A percentile compares a stretch with the other conserved stretches of the same genome.
Evolutionary conservation across 2,113 vertebrate genomes (phyloP).

Genomic region (Salvator merianae): DNA sequence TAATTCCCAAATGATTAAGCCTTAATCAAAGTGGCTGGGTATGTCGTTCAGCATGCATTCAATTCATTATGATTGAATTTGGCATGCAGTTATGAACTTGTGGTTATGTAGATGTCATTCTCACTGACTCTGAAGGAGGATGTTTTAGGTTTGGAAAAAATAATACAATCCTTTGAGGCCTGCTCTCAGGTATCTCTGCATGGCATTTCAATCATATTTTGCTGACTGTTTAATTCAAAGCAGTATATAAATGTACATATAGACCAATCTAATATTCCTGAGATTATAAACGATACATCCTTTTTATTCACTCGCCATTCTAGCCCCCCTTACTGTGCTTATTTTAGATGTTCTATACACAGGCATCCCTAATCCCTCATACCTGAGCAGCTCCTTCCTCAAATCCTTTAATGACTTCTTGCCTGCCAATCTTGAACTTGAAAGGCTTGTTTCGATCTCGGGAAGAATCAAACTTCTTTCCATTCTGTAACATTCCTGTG

Average conservation of each 20-base stretch:
- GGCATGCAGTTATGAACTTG: background rate
- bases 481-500: slow-evolving; percentile 96
- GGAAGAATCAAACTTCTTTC: slow-evolving; percentile 98
- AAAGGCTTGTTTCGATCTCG: slow-evolving; percentile 99
- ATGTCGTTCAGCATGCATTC: background rate
- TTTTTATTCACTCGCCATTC: background rate
- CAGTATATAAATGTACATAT: background rate
- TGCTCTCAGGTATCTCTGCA: background rate
- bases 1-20: background rate
- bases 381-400: slow-evolving; percentile 97
- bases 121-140: background rate
- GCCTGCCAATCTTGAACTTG: slow-evolving; percentile 93
- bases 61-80: background rate
- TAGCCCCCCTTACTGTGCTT: background rate
- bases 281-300: background rate
- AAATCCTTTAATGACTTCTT: slow-evolving; percentile 98
- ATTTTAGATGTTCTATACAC: background rate
- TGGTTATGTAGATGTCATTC: background rate
- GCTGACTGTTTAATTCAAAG: background rate
- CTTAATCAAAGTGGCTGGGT: background rate
- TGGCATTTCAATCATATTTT: background rate
- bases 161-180: background rate
- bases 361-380: slow-evolving; percentile 31
- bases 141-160: background rate
- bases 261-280: background rate